These are phyloP conservation scores for Meghimatium bilineatum DNA, from an alignment of 2,888 invertebrate genomes.

Conservation along the genomic window DNA sequence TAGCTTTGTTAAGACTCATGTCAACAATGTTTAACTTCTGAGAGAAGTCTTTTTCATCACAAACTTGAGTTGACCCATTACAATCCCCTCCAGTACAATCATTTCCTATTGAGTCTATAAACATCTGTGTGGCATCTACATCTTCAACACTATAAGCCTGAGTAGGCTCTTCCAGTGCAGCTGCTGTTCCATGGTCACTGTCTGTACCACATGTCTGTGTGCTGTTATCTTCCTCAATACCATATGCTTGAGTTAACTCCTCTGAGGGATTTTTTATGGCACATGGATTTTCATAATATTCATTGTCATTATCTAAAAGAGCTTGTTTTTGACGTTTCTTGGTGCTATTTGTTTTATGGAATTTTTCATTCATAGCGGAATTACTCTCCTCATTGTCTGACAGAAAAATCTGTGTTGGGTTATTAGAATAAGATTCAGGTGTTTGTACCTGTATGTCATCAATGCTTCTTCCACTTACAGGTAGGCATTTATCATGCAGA, in stretches of 20 bases:
- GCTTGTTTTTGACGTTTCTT: not conserved
- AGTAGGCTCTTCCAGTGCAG: not conserved
- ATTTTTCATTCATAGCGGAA: not conserved
- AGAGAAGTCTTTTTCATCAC: not conserved
- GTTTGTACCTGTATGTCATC: not conserved
- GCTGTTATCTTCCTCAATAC: not conserved
- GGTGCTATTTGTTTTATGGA: not conserved
- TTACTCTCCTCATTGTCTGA: not conserved
- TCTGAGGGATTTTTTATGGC: not conserved
- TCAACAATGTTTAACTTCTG: not conserved
- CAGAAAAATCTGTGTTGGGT: slow-evolving; percentile 14
- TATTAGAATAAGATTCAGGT: not conserved
- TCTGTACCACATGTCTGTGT: not conserved
- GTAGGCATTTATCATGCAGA: not conserved
- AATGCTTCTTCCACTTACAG: not conserved
- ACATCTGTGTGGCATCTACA: slow-evolving; percentile 41
- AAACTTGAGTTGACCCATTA: not conserved
- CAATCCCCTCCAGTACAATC: not conserved
- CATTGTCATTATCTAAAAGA: not conserved
- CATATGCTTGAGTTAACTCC: slow-evolving; percentile 10
- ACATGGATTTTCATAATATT: not conserved
- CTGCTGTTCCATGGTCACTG: not conserved
- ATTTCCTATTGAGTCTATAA: slow-evolving; percentile 13
- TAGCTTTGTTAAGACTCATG: not conserved
- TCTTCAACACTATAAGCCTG: slow-evolving; percentile 1